Evolutionary conservation across 2,888 invertebrate species (phyloP).

Genomic region (Tetranychus piercei): DNA sequence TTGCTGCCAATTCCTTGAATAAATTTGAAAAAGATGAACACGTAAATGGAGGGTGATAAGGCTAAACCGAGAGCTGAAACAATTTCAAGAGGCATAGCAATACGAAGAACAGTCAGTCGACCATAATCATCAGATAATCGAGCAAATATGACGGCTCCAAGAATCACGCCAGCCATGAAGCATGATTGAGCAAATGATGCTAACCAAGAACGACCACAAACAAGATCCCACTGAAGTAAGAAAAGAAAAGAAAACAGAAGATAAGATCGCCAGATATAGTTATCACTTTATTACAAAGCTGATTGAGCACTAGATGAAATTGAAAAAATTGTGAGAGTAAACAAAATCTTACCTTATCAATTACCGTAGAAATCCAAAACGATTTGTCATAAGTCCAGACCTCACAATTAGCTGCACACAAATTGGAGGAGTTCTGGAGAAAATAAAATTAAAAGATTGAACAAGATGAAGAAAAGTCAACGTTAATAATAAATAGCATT

Average conservation of each 20-base stretch:
- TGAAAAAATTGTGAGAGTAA: too few relatives aligned
- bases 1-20: not conserved
- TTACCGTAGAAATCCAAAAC: conserved; percentile 10
- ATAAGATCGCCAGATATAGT: not conserved
- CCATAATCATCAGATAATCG: conserved; percentile 11
- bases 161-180: conserved; percentile 3
- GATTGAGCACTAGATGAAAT: not conserved
- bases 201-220: conserved; percentile 16
- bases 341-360: conserved; percentile 3
- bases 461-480: not conserved
- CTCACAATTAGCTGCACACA: conserved; percentile 7
- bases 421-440: not conserved
- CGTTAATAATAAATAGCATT: not conserved
- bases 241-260: not conserved
- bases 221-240: conserved; percentile 11
- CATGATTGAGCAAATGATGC: conserved; percentile 10
- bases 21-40: conserved; percentile 9
- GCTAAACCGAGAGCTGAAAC: not conserved
- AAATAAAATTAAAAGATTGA: not conserved
- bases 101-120: not conserved
- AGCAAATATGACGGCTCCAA: conserved; percentile 13
- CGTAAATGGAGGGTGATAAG: not conserved
- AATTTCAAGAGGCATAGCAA: conserved; percentile 10
- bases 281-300: not conserved
- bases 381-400: conserved; percentile 11